phyloP scores from a whole-genome alignment of 35 echinoderm and acorn worm genomes.

The Diadema setosum region DNA sequence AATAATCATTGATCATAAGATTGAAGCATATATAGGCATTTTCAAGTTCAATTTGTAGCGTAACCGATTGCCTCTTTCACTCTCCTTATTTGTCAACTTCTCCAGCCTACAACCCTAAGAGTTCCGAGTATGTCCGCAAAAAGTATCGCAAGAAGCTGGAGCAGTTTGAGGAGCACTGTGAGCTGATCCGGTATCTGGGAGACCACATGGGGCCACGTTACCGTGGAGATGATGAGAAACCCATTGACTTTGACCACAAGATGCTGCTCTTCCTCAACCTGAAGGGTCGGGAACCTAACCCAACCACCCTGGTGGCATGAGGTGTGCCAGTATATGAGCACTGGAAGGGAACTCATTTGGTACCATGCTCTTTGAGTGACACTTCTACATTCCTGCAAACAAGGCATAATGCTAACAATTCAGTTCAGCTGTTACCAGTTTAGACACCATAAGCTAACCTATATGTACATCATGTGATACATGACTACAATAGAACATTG shows the following conservation, averaged over 20 bases:
- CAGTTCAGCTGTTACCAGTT: too few species aligned
- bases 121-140: slow-evolving; percentile 98
- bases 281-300: slow-evolving; percentile 60
- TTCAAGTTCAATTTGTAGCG: too few species aligned
- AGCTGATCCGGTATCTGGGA: slow-evolving; percentile 93
- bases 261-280: slow-evolving; percentile 89
- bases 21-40: too few species aligned
- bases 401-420: too few species aligned
- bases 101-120: slow-evolving; percentile 95
- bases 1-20: too few species aligned
- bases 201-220: slow-evolving; percentile 73
- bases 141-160: slow-evolving; percentile 90
- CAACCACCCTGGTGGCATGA: slow-evolving; percentile 1
- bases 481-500: too few species aligned
- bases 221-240: slow-evolving; percentile 45
- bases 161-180: slow-evolving; percentile 95
- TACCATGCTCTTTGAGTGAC: too few species aligned
- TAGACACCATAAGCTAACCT: too few species aligned
- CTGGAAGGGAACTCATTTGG: too few species aligned
- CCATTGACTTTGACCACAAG: slow-evolving; percentile 99
- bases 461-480: too few species aligned
- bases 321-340: too few species aligned
- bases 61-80: neutral
- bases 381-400: too few species aligned
- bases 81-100: neutral